These are phyloP conservation scores for Samia ricini DNA, from an alignment of 1,140 invertebrate genomes.

Conservation along the genomic window DNA sequence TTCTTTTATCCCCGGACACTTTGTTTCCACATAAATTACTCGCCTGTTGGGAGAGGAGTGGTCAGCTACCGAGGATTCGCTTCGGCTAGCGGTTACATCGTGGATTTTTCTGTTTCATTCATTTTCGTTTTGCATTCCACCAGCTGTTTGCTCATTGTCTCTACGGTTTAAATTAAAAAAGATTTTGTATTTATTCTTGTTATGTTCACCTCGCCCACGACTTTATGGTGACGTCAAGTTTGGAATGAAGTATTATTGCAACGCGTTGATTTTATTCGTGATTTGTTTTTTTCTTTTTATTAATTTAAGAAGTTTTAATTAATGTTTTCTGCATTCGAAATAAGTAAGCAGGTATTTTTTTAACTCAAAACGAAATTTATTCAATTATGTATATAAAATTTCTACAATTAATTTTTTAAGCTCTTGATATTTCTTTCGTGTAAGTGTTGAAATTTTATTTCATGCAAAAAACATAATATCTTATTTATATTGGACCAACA, in stretches of 20 bases:
- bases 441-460: too few species aligned
- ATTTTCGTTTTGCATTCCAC: constrained; percentile 69
- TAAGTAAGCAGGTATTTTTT: too few species aligned
- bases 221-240: constrained; percentile 74
- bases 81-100: constrained; percentile 37
- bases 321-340: too few species aligned
- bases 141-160: constrained; percentile 75
- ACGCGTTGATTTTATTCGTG: constrained; percentile 53
- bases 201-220: constrained; percentile 60
- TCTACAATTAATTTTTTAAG: too few species aligned
- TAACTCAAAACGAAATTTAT: too few species aligned
- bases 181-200: constrained; percentile 54
- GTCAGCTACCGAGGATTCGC: constrained; percentile 44
- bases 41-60: constrained; percentile 18
- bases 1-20: constrained; percentile 57
- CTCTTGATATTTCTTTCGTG: too few species aligned
- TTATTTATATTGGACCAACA: too few species aligned
- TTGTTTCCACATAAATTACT: constrained; percentile 66
- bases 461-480: too few species aligned
- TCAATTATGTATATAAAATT: too few species aligned
- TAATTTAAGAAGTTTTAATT: not conserved
- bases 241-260: constrained; percentile 67
- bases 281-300: constrained; percentile 43
- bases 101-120: constrained; percentile 42
- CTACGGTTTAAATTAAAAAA: constrained; percentile 67